These are phyloP conservation scores for Montipora capricornis DNA, from an alignment of 64 coral and sea anemone species.

Conservation along the genomic window DNA sequence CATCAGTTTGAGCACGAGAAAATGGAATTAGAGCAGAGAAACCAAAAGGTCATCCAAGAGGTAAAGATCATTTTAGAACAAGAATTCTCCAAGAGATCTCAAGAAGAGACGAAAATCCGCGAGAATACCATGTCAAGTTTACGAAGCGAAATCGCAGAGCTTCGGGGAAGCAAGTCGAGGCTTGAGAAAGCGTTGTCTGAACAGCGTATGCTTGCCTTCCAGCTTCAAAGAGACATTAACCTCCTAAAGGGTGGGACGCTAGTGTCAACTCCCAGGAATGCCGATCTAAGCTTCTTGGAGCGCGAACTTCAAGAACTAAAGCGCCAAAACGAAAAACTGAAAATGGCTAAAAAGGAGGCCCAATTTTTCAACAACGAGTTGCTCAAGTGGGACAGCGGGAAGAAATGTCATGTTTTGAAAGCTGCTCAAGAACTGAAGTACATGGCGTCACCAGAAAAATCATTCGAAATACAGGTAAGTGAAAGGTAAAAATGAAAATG, in stretches of 20 bases:
- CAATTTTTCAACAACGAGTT: conserved; percentile 37
- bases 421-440: conserved; percentile 23
- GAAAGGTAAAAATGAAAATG: neutral
- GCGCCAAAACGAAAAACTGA: conserved; percentile 36
- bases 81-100: conserved; percentile 12
- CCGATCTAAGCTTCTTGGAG: conserved; percentile 6
- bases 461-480: neutral
- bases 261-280: neutral
- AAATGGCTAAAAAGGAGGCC: conserved; percentile 33
- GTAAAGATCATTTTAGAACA: conserved; percentile 21
- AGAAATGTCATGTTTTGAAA: conserved; percentile 30
- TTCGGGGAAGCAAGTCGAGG: conserved; percentile 4
- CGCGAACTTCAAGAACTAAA: conserved; percentile 43
- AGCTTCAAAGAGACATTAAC: conserved; percentile 24
- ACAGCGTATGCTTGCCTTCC: conserved; percentile 15
- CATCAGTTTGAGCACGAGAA: conserved; percentile 36
- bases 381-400: conserved; percentile 6
- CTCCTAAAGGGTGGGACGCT: conserved; percentile 9
- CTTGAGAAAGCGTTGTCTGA: conserved; percentile 15
- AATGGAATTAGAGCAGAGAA: conserved; percentile 27
- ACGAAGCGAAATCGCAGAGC: conserved; percentile 44
- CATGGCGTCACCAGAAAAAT: neutral
- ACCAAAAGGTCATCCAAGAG: conserved; percentile 7
- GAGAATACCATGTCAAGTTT: conserved; percentile 30
- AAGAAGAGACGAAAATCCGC: conserved; percentile 21